Percentiles rank a stretch among this genome's conserved stretches.
These are phyloP conservation scores for Conomelus anceps DNA, from an alignment of 2,888 invertebrate genomes.

Conservation along the genomic window DNA sequence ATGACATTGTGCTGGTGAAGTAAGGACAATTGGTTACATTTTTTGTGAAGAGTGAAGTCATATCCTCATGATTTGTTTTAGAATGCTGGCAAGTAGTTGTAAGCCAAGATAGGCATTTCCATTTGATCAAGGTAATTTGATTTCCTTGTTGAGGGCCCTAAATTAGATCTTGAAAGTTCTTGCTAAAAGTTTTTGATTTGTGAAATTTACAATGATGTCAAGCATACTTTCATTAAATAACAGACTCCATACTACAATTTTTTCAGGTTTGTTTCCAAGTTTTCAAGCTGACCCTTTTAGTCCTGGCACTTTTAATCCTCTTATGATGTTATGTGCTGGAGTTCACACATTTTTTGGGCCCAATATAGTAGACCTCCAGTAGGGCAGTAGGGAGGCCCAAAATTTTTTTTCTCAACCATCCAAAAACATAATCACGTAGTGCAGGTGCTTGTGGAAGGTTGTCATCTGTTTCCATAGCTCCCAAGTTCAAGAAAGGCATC, in stretches of 20 bases:
- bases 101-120: constrained; percentile 2
- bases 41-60: constrained; percentile 5
- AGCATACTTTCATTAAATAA: not conserved
- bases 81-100: constrained; percentile 3
- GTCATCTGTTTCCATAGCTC: too few relatives aligned
- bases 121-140: not conserved
- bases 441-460: too few relatives aligned
- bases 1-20: not conserved
- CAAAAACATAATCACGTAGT: too few relatives aligned
- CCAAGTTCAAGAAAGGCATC: too few relatives aligned
- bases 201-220: not conserved
- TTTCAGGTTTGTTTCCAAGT: not conserved
- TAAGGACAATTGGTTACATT: constrained; percentile 1
- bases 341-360: not conserved
- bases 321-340: not conserved
- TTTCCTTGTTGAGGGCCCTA: not conserved
- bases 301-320: not conserved
- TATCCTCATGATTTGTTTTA: constrained; percentile 11
- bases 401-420: too few relatives aligned
- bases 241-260: not conserved
- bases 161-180: not conserved
- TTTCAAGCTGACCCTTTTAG: not conserved
- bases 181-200: not conserved
- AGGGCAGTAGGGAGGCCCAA: too few relatives aligned
- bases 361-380: not conserved